A percentile compares a stretch with the other conserved stretches of the same genome.
These are phyloP conservation scores for Phrynocephalus forsythii DNA, from an alignment of 2,797 vertebrate genomes.

Conservation along the genomic window DNA sequence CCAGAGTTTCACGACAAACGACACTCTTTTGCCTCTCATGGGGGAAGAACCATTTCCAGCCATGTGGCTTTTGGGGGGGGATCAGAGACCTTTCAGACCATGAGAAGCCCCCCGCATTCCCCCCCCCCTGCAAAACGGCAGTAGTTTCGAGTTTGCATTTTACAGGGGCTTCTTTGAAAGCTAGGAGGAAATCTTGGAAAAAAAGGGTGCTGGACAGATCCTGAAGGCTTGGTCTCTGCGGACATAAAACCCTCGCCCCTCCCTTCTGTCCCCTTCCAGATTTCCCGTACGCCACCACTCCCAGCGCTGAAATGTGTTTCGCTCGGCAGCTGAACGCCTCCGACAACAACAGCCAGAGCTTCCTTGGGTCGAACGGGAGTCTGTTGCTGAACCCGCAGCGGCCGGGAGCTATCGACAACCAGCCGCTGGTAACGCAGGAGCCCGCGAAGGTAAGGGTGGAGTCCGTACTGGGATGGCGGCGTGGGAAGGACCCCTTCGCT, in stretches of 20 bases:
- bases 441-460: constrained; percentile 86
- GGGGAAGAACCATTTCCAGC: too few relatives aligned
- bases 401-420: constrained; percentile 98
- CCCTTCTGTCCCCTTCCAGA: constrained; percentile 74
- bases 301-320: constrained; percentile 90
- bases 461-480: not conserved
- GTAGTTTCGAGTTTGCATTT: not conserved
- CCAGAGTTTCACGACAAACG: too few relatives aligned
- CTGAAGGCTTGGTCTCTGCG: not conserved
- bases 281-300: constrained; percentile 82
- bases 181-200: too few relatives aligned
- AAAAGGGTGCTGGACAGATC: too few relatives aligned
- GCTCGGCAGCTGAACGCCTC: constrained; percentile 90
- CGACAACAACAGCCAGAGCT: constrained; percentile 96
- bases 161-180: not conserved
- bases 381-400: constrained; percentile 88
- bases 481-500: too few relatives aligned
- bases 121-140: not conserved
- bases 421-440: constrained; percentile 92
- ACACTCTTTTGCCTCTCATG: too few relatives aligned
- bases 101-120: not conserved
- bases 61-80: too few relatives aligned
- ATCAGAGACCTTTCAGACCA: not conserved
- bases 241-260: not conserved
- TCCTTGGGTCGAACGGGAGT: constrained; percentile 89